A percentile compares a stretch with the other conserved stretches of the same genome.
Evolutionary conservation across 2,113 vertebrate genomes (phyloP).

Genomic region (Nycticorax nycticorax): DNA sequence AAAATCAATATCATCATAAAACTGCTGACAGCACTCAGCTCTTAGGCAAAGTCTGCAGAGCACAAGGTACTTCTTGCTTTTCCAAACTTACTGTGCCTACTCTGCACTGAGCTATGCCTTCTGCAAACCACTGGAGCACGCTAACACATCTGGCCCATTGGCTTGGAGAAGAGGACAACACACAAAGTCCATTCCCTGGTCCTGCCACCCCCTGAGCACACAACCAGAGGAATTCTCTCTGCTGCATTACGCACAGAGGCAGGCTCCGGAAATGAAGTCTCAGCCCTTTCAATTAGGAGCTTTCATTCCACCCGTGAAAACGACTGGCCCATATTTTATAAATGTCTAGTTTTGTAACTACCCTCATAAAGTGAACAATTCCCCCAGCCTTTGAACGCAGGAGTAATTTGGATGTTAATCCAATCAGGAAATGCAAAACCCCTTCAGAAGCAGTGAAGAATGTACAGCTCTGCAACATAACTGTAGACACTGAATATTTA

Average conservation of each 20-base stretch:
- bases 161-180: not conserved
- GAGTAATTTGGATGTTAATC: conserved; percentile 20
- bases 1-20: conserved; percentile 54
- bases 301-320: conserved; percentile 13
- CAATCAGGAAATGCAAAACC: conserved; percentile 30
- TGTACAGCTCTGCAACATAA: not conserved
- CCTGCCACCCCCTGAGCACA: not conserved
- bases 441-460: conserved; percentile 3
- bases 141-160: not conserved
- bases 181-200: not conserved
- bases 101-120: not conserved
- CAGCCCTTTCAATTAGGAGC: not conserved
- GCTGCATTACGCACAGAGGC: not conserved
- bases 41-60: not conserved
- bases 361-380: not conserved
- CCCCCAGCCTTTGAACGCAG: not conserved
- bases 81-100: not conserved
- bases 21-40: conserved; percentile 27
- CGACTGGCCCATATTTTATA: not conserved
- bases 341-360: not conserved
- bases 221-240: not conserved
- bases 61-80: not conserved
- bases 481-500: not conserved
- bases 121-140: not conserved
- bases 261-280: not conserved